These are phyloP conservation scores for Drosophila sproati DNA, from an alignment of 1,140 invertebrate genomes.

Conservation along the genomic window DNA sequence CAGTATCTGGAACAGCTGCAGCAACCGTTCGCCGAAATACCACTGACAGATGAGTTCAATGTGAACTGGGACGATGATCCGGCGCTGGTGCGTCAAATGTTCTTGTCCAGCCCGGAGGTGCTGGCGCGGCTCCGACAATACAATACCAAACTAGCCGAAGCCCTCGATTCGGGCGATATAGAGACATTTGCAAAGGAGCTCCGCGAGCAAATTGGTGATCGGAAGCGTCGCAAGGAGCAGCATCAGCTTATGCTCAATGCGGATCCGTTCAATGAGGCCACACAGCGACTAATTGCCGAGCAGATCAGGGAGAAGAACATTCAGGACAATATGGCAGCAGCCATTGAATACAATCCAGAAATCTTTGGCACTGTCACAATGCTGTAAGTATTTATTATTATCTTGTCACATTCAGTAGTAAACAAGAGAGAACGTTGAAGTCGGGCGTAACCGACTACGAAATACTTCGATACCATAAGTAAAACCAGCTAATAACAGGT, in stretches of 20 bases:
- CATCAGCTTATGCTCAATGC: constrained; percentile 93
- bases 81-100: constrained; percentile 94
- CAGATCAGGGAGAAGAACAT: constrained; percentile 98
- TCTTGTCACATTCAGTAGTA: too few species aligned
- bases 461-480: too few species aligned
- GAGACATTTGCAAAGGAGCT: constrained; percentile 94
- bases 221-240: constrained; percentile 92
- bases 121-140: constrained; percentile 96
- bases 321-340: constrained; percentile 99
- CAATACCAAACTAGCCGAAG: constrained; percentile 96
- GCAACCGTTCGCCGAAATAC: constrained; percentile 59
- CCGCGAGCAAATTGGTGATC: constrained; percentile 91
- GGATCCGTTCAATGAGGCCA: constrained; percentile 97
- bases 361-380: constrained; percentile 98
- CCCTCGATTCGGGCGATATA: constrained; percentile 92
- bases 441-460: too few species aligned
- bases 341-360: constrained; percentile 99
- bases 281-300: constrained; percentile 96
- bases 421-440: too few species aligned
- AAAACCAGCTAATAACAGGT: too few species aligned
- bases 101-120: constrained; percentile 96
- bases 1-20: constrained; percentile 85
- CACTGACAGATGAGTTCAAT: constrained; percentile 78
- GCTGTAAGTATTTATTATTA: constrained; percentile 87
- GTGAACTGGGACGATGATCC: constrained; percentile 91